Evolutionary conservation across 1,140 invertebrate genomes (phyloP).

Genomic region (Bombus balteatus): DNA sequence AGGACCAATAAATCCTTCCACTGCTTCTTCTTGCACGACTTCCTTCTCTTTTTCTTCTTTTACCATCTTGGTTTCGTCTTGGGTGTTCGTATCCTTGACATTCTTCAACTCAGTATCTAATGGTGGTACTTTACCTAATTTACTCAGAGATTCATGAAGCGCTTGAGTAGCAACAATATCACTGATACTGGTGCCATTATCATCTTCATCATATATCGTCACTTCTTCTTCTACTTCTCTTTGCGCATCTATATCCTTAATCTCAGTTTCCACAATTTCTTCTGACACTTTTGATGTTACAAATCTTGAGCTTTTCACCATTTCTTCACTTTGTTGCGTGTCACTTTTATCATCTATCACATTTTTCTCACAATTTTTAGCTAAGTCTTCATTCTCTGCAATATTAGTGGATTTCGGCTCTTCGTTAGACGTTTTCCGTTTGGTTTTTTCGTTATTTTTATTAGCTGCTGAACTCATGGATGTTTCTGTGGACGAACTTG

Average conservation of each 20-base stretch:
- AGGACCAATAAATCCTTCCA: constrained; percentile 80
- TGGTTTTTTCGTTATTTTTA: constrained; percentile 42
- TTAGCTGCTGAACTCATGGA: constrained; percentile 30
- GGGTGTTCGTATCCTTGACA: constrained; percentile 55
- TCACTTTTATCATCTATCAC: constrained; percentile 1
- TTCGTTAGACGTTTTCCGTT: constrained; percentile 43
- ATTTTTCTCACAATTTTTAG: constrained; percentile 19
- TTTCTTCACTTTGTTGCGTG: constrained; percentile 53
- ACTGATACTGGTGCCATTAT: constrained; percentile 81
- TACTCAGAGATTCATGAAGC: constrained; percentile 80
- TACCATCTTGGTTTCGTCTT: constrained; percentile 64
- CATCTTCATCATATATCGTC: constrained; percentile 79
- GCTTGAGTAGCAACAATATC: constrained; percentile 81
- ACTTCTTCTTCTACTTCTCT: constrained; percentile 72
- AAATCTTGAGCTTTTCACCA: constrained; percentile 78
- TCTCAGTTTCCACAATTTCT: constrained; percentile 69
- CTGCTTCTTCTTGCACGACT: constrained; percentile 74
- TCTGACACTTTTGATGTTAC: constrained; percentile 76
- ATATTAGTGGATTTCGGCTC: constrained; percentile 5
- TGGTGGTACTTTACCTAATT: constrained; percentile 79
- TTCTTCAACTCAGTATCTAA: constrained; percentile 72
- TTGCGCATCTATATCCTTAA: constrained; percentile 64
- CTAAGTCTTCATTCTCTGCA: constrained; percentile 37
- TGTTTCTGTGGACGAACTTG: constrained; percentile 29
- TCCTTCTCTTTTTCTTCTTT: constrained; percentile 58